Conservation (phyloP, 2,888 invertebrate genomes). For the Homarus gammarus region DNA sequence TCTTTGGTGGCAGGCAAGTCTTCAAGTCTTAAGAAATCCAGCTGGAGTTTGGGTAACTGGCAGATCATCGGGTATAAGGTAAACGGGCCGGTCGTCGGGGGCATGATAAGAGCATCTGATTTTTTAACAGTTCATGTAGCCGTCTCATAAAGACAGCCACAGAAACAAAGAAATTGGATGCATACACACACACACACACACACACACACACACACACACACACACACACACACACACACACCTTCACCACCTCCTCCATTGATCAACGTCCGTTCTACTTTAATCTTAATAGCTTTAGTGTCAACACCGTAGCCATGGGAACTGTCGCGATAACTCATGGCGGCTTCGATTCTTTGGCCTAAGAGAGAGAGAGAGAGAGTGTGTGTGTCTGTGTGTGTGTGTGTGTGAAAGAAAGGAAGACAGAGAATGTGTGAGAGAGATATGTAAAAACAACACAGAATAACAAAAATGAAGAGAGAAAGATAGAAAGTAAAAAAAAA, state of each 20-base stretch:
- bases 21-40: too few species aligned
- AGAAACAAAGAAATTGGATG: neutral
- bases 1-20: too few species aligned
- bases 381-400: neutral
- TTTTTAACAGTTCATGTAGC: too few species aligned
- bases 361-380: neutral
- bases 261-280: conserved; percentile 55
- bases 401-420: neutral
- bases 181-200: conserved; percentile 5
- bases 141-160: neutral
- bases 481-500: neutral
- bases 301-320: conserved; percentile 48
- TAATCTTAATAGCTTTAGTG: conserved; percentile 48
- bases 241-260: conserved; percentile 25
- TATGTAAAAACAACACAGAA: neutral
- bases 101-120: too few species aligned
- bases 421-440: neutral
- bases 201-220: neutral
- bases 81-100: too few species aligned
- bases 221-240: neutral
- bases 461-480: neutral
- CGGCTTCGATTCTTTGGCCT: conserved; percentile 36
- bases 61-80: too few species aligned
- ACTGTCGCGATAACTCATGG: conserved; percentile 50
- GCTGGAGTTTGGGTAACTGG: too few species aligned